Percentiles rank a stretch among this genome's conserved stretches.
Evolutionary conservation across 2,113 vertebrate genomes (phyloP).

Genomic region (Halcyon malimbica): DNA sequence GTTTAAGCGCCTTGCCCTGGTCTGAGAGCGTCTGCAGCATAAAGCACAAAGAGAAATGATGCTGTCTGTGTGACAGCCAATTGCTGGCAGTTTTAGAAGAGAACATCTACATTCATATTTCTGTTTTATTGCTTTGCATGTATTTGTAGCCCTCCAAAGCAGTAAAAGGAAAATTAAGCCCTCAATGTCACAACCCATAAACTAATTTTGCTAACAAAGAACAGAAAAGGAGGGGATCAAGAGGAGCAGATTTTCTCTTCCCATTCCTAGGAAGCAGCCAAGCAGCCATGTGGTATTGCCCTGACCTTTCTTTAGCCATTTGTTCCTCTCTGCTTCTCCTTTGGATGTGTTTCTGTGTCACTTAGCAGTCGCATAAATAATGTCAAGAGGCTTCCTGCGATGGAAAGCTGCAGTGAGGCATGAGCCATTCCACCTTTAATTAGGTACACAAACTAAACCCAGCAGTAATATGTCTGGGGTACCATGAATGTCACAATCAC

Average conservation of each 20-base stretch:
- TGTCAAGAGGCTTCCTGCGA: slow-evolving; percentile 10
- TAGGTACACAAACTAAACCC: slow-evolving; percentile 25
- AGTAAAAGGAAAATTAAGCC: slow-evolving; percentile 11
- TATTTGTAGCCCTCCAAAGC: background rate
- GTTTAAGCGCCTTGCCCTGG: background rate
- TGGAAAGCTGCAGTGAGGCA: slow-evolving; percentile 6
- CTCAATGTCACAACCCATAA: background rate
- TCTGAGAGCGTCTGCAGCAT: background rate
- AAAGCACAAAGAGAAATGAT: slow-evolving; percentile 8
- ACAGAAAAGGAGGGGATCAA: background rate
- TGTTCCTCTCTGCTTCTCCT: slow-evolving; percentile 27
- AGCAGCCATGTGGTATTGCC: background rate
- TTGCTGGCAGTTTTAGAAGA: background rate
- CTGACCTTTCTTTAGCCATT: slow-evolving; percentile 29
- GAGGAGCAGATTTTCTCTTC: background rate
- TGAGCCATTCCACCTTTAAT: slow-evolving; percentile 29
- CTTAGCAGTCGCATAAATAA: slow-evolving; percentile 47
- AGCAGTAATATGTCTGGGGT: background rate
- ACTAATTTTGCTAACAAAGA: slow-evolving; percentile 13
- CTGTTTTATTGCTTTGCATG: background rate
- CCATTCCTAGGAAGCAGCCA: background rate
- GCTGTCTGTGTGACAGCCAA: background rate
- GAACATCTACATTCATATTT: slow-evolving; percentile 3
- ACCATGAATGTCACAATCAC: background rate
- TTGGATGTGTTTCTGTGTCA: slow-evolving; percentile 33